Conservation (phyloP, 2,797 vertebrate genomes). For the Sardinella longiceps region DNA sequence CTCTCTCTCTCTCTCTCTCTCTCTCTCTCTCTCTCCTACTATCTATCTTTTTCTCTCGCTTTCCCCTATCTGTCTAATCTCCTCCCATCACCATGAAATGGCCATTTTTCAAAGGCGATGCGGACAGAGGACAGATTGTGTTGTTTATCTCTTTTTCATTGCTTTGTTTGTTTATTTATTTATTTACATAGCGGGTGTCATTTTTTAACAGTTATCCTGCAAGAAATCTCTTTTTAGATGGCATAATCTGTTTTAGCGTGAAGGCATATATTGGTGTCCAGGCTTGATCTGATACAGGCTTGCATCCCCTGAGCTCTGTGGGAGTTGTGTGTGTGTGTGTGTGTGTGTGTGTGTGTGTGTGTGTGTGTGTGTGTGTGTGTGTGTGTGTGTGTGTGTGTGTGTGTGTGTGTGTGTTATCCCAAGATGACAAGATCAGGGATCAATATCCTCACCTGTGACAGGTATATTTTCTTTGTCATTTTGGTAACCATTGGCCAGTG, state of each 20-base stretch:
- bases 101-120: neutral
- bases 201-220: neutral
- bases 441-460: no score
- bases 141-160: neutral
- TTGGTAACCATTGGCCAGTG: no score
- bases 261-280: neutral
- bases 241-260: neutral
- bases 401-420: neutral
- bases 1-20: neutral
- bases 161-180: neutral
- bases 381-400: neutral
- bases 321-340: neutral
- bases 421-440: no score
- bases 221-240: neutral
- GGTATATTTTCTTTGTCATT: no score
- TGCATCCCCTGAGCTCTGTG: neutral
- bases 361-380: slow-evolving; percentile 26
- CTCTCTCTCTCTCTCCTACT: neutral
- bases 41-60: neutral
- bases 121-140: neutral
- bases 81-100: neutral
- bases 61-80: neutral
- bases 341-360: neutral
- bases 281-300: neutral
- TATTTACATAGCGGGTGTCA: neutral